Percentiles rank a stretch among this genome's conserved stretches.
phyloP scores from a whole-genome alignment of 2,113 vertebrate genomes.

The Hypomesus transpacificus region DNA sequence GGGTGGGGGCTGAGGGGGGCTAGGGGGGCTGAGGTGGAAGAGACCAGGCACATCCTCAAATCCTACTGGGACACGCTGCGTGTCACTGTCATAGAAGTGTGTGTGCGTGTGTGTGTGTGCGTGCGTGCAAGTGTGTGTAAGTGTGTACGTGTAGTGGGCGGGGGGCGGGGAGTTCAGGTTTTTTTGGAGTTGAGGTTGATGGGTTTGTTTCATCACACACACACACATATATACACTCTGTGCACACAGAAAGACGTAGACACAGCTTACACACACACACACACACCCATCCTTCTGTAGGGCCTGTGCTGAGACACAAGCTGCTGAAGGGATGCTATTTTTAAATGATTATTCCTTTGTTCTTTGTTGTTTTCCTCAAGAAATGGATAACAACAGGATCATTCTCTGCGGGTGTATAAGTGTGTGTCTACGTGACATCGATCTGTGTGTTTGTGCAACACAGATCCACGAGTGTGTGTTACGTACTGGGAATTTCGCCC shows the following conservation, averaged over 20 bases:
- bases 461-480: too few species aligned
- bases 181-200: constrained; percentile 1
- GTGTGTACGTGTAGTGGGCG: neutral
- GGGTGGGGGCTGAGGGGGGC: too few species aligned
- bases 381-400: constrained; percentile 27
- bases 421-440: constrained; percentile 12
- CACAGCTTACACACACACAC: neutral
- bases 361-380: constrained; percentile 27
- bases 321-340: constrained; percentile 27
- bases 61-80: constrained; percentile 28
- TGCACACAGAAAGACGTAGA: too few species aligned
- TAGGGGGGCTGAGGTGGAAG: constrained; percentile 9
- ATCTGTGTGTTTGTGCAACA: neutral
- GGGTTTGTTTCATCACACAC: neutral
- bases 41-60: constrained; percentile 34
- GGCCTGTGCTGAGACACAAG: constrained; percentile 26
- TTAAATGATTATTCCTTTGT: constrained; percentile 33
- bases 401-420: constrained; percentile 9
- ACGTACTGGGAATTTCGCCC: too few species aligned
- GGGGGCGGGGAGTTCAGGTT: constrained; percentile 10
- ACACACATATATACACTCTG: neutral
- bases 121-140: too few species aligned
- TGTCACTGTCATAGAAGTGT: constrained; percentile 11
- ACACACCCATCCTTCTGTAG: constrained; percentile 9
- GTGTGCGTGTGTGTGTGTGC: too few species aligned